These are phyloP conservation scores for Oscheius sp. DNA, from an alignment of 2,888 invertebrate genomes.

Conservation along the genomic window DNA sequence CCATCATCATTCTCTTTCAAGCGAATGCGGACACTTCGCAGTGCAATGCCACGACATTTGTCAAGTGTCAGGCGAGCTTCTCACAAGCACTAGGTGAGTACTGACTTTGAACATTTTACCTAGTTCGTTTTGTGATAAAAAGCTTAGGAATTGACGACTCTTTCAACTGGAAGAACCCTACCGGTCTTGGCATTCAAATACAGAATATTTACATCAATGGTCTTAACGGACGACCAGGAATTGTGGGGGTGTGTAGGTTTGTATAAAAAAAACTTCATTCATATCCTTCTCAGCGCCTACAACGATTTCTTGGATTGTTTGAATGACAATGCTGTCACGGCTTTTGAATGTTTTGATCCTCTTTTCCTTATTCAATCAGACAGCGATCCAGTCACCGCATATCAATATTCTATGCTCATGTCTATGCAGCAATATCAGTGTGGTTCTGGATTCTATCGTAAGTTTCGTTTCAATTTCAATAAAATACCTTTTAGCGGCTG, in stretches of 20 bases:
- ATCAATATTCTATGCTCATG: constrained; percentile 46
- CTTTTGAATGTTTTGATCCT: constrained; percentile 47
- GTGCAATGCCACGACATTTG: too few relatives aligned
- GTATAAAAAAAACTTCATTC: background rate
- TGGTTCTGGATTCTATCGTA: constrained; percentile 53
- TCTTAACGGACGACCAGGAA: constrained; percentile 32
- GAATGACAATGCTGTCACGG: constrained; percentile 33
- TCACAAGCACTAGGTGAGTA: too few relatives aligned
- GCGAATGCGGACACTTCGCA: too few relatives aligned
- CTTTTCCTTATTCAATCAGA: constrained; percentile 24
- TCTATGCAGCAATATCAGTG: constrained; percentile 51
- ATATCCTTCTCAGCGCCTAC: constrained; percentile 45
- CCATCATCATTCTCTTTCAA: too few relatives aligned
- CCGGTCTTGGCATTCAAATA: constrained; percentile 42
- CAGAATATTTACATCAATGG: constrained; percentile 51
- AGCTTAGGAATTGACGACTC: too few relatives aligned
- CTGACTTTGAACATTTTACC: too few relatives aligned
- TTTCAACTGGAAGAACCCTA: constrained; percentile 46
- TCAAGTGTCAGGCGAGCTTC: too few relatives aligned
- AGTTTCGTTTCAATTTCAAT: background rate
- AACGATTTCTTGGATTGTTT: constrained; percentile 46
- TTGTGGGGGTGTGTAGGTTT: constrained; percentile 49
- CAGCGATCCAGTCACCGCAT: constrained; percentile 40
- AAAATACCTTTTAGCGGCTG: constrained; percentile 38
- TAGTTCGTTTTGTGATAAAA: too few relatives aligned